Evolutionary conservation across 92 coral and sea anemone species (phyloP).

Genomic region (Paragorgia papillata): DNA sequence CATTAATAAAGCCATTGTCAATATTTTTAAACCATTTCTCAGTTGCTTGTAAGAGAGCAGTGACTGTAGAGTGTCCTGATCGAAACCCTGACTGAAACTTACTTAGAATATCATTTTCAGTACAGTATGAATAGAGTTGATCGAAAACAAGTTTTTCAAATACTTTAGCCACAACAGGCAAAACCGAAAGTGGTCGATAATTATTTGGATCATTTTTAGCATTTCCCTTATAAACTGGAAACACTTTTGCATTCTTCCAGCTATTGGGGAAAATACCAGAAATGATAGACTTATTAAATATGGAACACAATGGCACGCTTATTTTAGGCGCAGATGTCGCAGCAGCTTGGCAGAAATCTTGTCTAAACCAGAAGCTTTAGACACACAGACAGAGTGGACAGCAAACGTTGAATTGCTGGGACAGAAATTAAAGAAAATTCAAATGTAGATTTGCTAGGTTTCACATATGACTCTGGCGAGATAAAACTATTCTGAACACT

Average conservation of each 20-base stretch:
- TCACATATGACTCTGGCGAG: background rate
- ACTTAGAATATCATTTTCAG: slow-evolving; percentile 31
- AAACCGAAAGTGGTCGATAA: slow-evolving; percentile 26
- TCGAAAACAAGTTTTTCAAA: slow-evolving; percentile 24
- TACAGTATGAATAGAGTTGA: slow-evolving; percentile 21
- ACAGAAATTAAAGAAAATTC: background rate
- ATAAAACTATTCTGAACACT: background rate
- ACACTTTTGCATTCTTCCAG: background rate
- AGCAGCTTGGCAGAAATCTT: background rate
- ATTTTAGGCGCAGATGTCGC: background rate
- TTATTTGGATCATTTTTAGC: background rate
- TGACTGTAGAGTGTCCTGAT: slow-evolving; percentile 10
- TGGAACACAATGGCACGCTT: background rate
- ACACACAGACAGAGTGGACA: background rate
- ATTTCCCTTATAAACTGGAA: background rate
- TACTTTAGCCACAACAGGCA: slow-evolving; percentile 35
- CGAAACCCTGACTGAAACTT: slow-evolving; percentile 29
- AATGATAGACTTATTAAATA: background rate
- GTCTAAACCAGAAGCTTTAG: background rate
- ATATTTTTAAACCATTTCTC: no score
- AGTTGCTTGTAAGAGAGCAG: background rate
- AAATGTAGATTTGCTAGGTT: background rate
- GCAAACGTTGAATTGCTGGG: background rate
- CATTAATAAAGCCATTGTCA: background rate
- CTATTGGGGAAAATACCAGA: background rate